phyloP scores from a whole-genome alignment of 1,140 invertebrate genomes.

The Achroia grisella region DNA sequence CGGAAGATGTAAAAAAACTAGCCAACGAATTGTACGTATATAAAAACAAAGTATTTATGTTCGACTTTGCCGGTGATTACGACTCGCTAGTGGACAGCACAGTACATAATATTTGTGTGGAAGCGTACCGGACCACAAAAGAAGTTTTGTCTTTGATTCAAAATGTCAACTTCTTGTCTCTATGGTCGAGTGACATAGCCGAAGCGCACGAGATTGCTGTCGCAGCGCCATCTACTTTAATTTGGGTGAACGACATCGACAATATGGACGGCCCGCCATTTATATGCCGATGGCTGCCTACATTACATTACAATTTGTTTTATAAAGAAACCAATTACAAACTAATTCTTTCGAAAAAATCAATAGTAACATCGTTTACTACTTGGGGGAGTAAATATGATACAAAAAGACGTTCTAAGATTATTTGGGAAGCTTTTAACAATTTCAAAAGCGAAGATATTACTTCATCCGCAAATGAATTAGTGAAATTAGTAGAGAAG shows the following conservation, averaged over 20 bases:
- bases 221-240: constrained; percentile 4
- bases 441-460: not conserved
- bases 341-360: not conserved
- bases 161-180: constrained; percentile 9
- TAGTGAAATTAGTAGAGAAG: too few relatives aligned
- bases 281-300: not conserved
- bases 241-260: constrained; percentile 33
- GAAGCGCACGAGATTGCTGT: constrained; percentile 28
- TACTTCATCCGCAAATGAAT: too few relatives aligned
- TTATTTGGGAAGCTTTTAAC: not conserved
- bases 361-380: not conserved
- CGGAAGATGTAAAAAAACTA: not conserved
- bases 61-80: constrained; percentile 14
- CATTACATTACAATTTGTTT: not conserved
- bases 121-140: constrained; percentile 36
- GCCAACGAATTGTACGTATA: constrained; percentile 10
- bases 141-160: constrained; percentile 24
- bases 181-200: constrained; percentile 25
- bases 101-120: constrained; percentile 4
- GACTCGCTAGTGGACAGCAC: not conserved
- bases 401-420: not conserved
- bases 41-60: constrained; percentile 21
- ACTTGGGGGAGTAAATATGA: not conserved
- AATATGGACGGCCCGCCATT: constrained; percentile 18
- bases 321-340: not conserved